Evolutionary conservation across 2,797 vertebrate species (phyloP).

Genomic region (Podargus strigoides): DNA sequence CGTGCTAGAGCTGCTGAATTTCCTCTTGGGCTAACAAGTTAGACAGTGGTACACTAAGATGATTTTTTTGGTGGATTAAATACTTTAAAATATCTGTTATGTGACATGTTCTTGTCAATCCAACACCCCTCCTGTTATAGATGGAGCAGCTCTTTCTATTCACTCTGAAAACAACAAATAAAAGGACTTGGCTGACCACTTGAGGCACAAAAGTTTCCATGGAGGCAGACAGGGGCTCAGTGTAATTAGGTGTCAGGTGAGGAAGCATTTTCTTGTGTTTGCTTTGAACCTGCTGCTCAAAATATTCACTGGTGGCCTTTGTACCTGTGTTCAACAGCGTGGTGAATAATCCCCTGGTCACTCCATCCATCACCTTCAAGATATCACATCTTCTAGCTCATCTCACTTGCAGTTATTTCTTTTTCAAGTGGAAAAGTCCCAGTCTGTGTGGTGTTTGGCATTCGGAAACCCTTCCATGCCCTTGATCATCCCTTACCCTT

Average conservation of each 20-base stretch:
- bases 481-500: neutral
- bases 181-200: neutral
- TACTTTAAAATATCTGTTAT: neutral
- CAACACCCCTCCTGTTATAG: neutral
- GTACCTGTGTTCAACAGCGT: neutral
- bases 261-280: neutral
- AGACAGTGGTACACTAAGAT: neutral
- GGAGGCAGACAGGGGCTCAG: neutral
- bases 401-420: neutral
- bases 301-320: neutral
- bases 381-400: neutral
- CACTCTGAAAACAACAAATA: neutral
- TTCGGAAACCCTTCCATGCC: neutral
- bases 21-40: neutral
- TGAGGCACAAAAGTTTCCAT: neutral
- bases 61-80: neutral
- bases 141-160: neutral
- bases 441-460: neutral
- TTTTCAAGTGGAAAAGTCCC: neutral
- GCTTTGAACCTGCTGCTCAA: neutral
- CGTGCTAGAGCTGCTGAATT: neutral
- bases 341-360: neutral
- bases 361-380: conserved; percentile 4
- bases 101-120: neutral
- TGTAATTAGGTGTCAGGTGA: neutral